Conservation (phyloP, 2,888 invertebrate species). For the Iphiclides podalirius region DNA sequence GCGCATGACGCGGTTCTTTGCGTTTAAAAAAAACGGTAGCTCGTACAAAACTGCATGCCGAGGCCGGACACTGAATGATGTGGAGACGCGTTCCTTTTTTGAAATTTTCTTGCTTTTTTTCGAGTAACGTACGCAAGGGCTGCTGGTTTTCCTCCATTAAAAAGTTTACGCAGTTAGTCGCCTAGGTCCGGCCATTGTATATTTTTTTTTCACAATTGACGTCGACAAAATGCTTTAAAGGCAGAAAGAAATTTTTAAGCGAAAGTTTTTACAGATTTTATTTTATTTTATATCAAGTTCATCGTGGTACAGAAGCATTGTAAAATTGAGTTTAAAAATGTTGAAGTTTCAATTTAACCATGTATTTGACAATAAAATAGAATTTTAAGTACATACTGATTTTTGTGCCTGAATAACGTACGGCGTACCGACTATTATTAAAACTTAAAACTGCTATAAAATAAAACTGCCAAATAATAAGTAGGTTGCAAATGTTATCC, state of each 20-base stretch:
- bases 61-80: slow-evolving; percentile 55
- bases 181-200: neutral
- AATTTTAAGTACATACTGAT: too few species aligned
- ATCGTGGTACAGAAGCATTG: too few species aligned
- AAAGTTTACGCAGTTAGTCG: slow-evolving; percentile 2
- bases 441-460: too few species aligned
- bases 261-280: too few species aligned
- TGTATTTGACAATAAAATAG: too few species aligned
- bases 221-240: neutral
- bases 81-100: slow-evolving; percentile 48
- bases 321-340: too few species aligned
- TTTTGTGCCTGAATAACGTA: too few species aligned
- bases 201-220: neutral
- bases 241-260: too few species aligned
- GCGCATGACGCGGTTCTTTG: slow-evolving; percentile 55
- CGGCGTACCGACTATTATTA: too few species aligned
- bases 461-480: too few species aligned
- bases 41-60: slow-evolving; percentile 57
- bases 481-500: slow-evolving; percentile 12
- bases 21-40: slow-evolving; percentile 66
- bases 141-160: slow-evolving; percentile 19
- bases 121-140: slow-evolving; percentile 25
- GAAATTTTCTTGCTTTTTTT: slow-evolving; percentile 39
- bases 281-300: too few species aligned
- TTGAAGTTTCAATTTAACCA: too few species aligned